These are phyloP conservation scores for Ditylenchus dipsaci DNA, from an alignment of 1,140 invertebrate genomes.

Conservation along the genomic window DNA sequence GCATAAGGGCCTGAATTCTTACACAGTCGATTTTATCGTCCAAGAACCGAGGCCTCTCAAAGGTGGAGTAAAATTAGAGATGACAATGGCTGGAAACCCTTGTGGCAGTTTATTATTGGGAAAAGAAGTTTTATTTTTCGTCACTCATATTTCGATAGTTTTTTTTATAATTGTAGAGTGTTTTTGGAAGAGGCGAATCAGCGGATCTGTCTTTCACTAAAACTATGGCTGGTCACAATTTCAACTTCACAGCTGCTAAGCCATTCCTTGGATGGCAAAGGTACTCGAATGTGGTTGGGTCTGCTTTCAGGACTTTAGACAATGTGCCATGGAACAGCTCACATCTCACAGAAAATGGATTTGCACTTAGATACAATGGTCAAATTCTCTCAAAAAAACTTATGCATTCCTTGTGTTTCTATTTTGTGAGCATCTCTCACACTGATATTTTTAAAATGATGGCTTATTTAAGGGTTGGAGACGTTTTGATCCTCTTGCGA, in stretches of 20 bases:
- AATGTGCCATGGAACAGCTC: slow-evolving; percentile 48
- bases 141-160: not conserved
- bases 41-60: slow-evolving; percentile 45
- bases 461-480: slow-evolving; percentile 49
- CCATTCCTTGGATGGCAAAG: slow-evolving; percentile 55
- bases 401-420: slow-evolving; percentile 39
- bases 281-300: slow-evolving; percentile 35
- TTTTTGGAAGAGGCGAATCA: slow-evolving; percentile 50
- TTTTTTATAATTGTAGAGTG: slow-evolving; percentile 33
- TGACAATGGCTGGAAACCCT: too few species aligned
- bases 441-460: too few species aligned
- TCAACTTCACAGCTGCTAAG: slow-evolving; percentile 44
- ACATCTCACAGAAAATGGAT: slow-evolving; percentile 47
- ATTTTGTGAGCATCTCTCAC: slow-evolving; percentile 32
- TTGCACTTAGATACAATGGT: slow-evolving; percentile 37
- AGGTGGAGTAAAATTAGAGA: slow-evolving; percentile 49
- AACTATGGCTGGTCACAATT: slow-evolving; percentile 41
- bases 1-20: slow-evolving; percentile 9
- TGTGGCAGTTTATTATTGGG: not conserved
- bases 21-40: slow-evolving; percentile 49
- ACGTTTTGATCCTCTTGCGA: slow-evolving; percentile 30
- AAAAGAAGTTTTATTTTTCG: not conserved
- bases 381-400: slow-evolving; percentile 31
- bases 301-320: slow-evolving; percentile 34
- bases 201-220: slow-evolving; percentile 44